These are phyloP conservation scores for Neuroscelio doddi DNA, from an alignment of 2,888 invertebrate species.

Conservation along the genomic window DNA sequence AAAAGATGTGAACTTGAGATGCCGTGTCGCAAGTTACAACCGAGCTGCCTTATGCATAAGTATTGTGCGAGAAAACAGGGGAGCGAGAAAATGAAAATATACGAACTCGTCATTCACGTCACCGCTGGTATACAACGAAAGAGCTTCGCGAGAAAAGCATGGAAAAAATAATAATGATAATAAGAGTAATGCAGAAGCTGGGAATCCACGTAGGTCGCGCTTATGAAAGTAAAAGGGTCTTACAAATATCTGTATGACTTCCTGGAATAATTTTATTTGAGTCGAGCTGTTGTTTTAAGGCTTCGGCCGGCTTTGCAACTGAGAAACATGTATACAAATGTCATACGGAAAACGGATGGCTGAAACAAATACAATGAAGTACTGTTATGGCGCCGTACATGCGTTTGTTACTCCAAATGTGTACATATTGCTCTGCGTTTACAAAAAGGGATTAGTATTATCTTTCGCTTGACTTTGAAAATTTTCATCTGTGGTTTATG, in stretches of 20 bases:
- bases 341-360: slow-evolving; percentile 39
- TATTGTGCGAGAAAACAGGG: no score
- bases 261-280: slow-evolving; percentile 41
- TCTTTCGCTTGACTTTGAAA: no score
- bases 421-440: slow-evolving; percentile 5
- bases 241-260: slow-evolving; percentile 44
- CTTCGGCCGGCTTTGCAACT: slow-evolving; percentile 35
- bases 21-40: slow-evolving; percentile 10
- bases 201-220: no score
- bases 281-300: slow-evolving; percentile 38
- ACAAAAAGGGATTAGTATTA: no score
- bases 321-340: slow-evolving; percentile 36
- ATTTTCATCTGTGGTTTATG: no score
- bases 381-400: neutral
- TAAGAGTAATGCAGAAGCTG: no score
- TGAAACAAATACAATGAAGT: slow-evolving; percentile 38
- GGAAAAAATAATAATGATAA: slow-evolving; percentile 3
- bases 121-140: slow-evolving; percentile 29
- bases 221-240: slow-evolving; percentile 29
- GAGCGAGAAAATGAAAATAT: slow-evolving; percentile 25
- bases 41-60: slow-evolving; percentile 19
- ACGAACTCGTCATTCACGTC: slow-evolving; percentile 13
- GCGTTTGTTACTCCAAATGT: slow-evolving; percentile 4
- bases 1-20: slow-evolving; percentile 7
- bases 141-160: no score